Evolutionary conservation across 1,140 invertebrate genomes (phyloP), one percentile per base, ranked within the genome.

Genomic region (Pseudomyrmex concolor): DNA sequence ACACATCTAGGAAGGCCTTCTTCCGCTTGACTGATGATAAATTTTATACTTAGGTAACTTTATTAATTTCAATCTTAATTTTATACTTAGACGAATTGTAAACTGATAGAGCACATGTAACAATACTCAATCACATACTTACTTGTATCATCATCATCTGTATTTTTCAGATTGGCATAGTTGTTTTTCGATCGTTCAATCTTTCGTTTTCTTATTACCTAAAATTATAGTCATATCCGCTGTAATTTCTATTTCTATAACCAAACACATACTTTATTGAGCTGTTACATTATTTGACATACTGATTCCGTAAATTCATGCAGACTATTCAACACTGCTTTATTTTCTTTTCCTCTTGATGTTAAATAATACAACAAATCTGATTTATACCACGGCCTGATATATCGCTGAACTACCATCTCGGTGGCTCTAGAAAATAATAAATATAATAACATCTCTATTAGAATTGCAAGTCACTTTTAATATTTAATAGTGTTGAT

Each of bases 1-100:
- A 90, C 66, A 97, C 93, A 94, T 98, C 97, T 70, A 98, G 91
- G 88, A 98, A 97, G 13, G 94, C 94, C 89, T 93, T 93, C 34
- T 92, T 93, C 57, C 89, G 91, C 43, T 89, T 91, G 10, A 94
- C 95, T 94, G 2, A 50, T 0, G 17, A 12, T 1, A 60, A 51
- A 83, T 64, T 76, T 60, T 60, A 17, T 25, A 25, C 25, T 25
- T 25, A 5, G 51, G n/a, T n/a, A n/a, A n/a, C n/a, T n/a, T n/a
- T n/a, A n/a, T n/a, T n/a, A n/a, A n/a, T n/a, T n/a, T n/a, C n/a
- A n/a, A n/a, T n/a, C n/a, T n/a, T n/a, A 51, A 83, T 64, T 76
- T 60, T 60, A 17, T 34, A 34, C 25, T 34, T 34, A 82, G 50
- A 50, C 19, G 50, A 9, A 50, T 10, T 10, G 12, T 13, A 2